A percentile compares a stretch with the other conserved stretches of the same genome.
Conservation (phyloP, 2,888 invertebrate genomes). For the Camptogramma bilineatum region DNA sequence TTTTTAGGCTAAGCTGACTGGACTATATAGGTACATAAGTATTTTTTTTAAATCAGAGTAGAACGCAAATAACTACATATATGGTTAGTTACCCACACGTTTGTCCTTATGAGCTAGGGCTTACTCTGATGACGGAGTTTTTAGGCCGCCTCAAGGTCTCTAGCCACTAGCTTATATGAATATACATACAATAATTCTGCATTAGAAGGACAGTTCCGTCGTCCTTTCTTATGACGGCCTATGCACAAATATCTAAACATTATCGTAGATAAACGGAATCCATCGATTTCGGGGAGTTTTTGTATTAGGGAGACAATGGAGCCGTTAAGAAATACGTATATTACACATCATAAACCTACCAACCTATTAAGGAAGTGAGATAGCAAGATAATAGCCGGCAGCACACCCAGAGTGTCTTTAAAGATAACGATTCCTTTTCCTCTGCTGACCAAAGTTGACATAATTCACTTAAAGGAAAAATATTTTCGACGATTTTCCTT, state of each 20-base stretch:
- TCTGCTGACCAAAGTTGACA: slow-evolving; percentile 54
- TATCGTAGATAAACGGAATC: neutral
- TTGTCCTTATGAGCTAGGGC: too few relatives aligned
- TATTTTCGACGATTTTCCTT: slow-evolving; percentile 38
- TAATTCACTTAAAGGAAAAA: slow-evolving; percentile 41
- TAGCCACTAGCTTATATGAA: too few relatives aligned
- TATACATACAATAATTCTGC: too few relatives aligned
- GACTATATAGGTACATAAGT: too few relatives aligned
- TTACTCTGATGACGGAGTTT: too few relatives aligned
- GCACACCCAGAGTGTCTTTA: slow-evolving; percentile 49
- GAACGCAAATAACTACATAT: too few relatives aligned
- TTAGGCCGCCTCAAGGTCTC: too few relatives aligned
- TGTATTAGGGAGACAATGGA: slow-evolving; percentile 35
- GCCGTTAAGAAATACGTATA: slow-evolving; percentile 41
- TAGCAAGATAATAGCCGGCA: slow-evolving; percentile 54
- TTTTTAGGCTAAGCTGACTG: too few relatives aligned
- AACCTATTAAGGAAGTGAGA: slow-evolving; percentile 51
- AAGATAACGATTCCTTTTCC: slow-evolving; percentile 55
- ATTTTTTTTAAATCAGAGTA: too few relatives aligned
- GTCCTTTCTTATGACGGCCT: neutral
- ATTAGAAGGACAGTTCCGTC: neutral
- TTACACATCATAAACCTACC: slow-evolving; percentile 44
- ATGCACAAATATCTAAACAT: neutral
- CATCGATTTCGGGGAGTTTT: slow-evolving; percentile 6
- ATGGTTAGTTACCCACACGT: too few relatives aligned